These are phyloP conservation scores for Kryptopterus vitreolus DNA, from an alignment of 2,797 vertebrate genomes.

Conservation along the genomic window DNA sequence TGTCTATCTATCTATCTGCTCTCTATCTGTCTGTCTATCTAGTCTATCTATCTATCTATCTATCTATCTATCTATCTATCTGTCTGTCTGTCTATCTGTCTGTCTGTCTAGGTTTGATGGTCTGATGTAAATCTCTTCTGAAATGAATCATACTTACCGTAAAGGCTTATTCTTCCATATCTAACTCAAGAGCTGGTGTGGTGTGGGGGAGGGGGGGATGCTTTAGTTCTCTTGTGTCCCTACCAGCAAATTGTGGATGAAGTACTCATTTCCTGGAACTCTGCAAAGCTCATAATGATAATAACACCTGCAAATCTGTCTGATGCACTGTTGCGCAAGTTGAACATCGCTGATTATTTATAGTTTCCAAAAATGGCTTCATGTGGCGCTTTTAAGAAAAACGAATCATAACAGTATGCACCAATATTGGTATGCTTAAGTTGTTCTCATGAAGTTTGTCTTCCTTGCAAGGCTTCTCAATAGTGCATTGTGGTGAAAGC, in stretches of 20 bases:
- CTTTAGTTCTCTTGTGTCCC: conserved; percentile 14
- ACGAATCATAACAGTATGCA: not conserved
- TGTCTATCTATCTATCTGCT: no score
- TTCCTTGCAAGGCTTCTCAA: not conserved
- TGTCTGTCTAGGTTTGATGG: no score
- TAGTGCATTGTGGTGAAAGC: not conserved
- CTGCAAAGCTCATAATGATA: conserved; percentile 13
- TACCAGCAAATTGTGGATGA: conserved; percentile 11
- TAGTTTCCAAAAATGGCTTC: not conserved
- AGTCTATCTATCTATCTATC: no score
- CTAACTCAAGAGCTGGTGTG: not conserved
- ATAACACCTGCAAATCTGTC: conserved; percentile 7
- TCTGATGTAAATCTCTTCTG: not conserved
- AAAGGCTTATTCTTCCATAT: conserved; percentile 14
- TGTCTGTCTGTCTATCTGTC: no score
- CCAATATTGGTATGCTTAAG: not conserved
- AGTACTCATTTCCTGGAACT: conserved; percentile 41
- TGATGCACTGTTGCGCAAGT: not conserved
- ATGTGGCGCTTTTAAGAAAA: not conserved
- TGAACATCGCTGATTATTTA: conserved; percentile 7
- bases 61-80: no score
- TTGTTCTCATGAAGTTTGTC: not conserved
- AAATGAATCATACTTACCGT: conserved; percentile 7
- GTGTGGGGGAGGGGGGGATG: not conserved
- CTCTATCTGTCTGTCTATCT: no score